phyloP scores from a whole-genome alignment of 1,140 invertebrate species.

The Megathymus violae region DNA sequence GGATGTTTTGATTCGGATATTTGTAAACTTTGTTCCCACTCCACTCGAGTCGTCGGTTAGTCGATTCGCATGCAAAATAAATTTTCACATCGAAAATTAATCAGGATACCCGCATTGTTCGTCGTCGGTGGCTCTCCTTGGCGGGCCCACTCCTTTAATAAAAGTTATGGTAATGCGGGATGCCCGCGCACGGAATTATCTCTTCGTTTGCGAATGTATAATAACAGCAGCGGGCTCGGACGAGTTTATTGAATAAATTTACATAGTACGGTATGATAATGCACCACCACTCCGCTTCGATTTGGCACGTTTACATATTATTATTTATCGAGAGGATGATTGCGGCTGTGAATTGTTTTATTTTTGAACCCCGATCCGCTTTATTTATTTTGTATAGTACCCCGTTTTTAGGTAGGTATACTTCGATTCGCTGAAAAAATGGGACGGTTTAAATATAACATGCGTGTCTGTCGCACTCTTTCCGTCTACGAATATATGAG shows the following conservation, averaged over 20 bases:
- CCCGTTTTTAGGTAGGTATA: too few species aligned
- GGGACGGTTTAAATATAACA: too few species aligned
- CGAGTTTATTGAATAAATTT: constrained; percentile 82
- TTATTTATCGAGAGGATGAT: constrained; percentile 71
- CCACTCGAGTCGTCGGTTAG: constrained; percentile 47
- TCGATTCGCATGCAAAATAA: constrained; percentile 73
- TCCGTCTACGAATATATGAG: too few species aligned
- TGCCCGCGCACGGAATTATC: constrained; percentile 73
- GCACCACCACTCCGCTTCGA: constrained; percentile 58
- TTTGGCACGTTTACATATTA: constrained; percentile 71
- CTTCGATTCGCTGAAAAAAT: too few species aligned
- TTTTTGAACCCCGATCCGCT: constrained; percentile 43
- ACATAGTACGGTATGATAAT: constrained; percentile 73
- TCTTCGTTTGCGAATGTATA: constrained; percentile 81
- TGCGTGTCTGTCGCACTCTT: too few species aligned
- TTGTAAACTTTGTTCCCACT: constrained; percentile 19
- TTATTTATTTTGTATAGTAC: too few species aligned
- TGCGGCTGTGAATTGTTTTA: constrained; percentile 57
- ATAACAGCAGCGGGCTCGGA: constrained; percentile 63
- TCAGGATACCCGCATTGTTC: constrained; percentile 71
- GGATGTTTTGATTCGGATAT: constrained; percentile 37
- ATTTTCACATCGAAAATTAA: constrained; percentile 76
- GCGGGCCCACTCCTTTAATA: constrained; percentile 72
- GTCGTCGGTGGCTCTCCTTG: constrained; percentile 52
- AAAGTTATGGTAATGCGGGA: constrained; percentile 79